These are phyloP conservation scores for Frankliniella intonsa DNA, from an alignment of 2,888 invertebrate species.

Conservation along the genomic window DNA sequence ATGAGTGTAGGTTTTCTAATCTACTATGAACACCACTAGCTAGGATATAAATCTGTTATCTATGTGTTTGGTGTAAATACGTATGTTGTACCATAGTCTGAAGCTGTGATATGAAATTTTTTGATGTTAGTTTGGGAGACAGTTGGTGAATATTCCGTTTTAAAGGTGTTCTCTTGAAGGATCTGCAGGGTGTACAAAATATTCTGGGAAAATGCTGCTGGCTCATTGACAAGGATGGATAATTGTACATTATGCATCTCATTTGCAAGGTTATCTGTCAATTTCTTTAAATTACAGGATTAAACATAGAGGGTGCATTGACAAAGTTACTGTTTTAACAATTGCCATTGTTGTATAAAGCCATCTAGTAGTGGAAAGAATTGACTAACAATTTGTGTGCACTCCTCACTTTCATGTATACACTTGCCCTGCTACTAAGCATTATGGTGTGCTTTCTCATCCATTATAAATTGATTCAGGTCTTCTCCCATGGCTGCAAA, in stretches of 20 bases:
- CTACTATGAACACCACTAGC: neutral
- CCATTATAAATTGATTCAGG: neutral
- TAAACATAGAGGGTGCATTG: too few relatives aligned
- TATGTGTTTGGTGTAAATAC: neutral
- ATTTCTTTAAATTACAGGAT: neutral
- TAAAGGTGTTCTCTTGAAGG: neutral
- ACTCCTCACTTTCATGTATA: neutral
- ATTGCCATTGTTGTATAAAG: neutral
- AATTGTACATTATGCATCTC: neutral
- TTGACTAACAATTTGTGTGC: neutral
- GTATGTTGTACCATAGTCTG: slow-evolving; percentile 3
- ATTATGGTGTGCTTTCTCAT: neutral
- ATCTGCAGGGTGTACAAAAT: neutral
- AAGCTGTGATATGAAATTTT: slow-evolving; percentile 19
- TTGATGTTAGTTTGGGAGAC: neutral
- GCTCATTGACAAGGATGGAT: neutral
- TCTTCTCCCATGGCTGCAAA: neutral
- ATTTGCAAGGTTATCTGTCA: neutral
- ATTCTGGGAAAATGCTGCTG: neutral
- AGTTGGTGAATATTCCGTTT: neutral
- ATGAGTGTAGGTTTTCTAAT: neutral
- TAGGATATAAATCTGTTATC: neutral
- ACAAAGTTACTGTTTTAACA: neutral
- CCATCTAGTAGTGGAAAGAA: neutral
- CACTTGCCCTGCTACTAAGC: neutral